A percentile compares a stretch with the other conserved stretches of the same genome.
Evolutionary conservation across 1,140 invertebrate species (phyloP).

Genomic region (Pseudomyrmex cubaensis): DNA sequence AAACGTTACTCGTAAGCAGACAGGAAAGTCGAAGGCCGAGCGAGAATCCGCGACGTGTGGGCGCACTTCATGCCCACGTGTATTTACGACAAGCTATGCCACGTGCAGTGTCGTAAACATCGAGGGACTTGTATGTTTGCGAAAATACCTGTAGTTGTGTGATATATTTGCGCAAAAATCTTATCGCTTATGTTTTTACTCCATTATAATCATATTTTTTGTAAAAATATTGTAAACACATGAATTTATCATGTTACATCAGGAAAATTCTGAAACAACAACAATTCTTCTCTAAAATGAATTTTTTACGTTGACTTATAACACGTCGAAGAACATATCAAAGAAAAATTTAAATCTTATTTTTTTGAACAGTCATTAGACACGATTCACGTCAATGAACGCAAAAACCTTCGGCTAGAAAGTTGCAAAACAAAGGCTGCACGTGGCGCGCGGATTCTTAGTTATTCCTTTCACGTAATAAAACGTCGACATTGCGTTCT

Average conservation of each 20-base stretch:
- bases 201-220: no score
- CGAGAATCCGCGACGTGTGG: slow-evolving; percentile 68
- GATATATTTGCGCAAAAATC: not conserved
- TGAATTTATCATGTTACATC: not conserved
- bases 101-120: slow-evolving; percentile 55
- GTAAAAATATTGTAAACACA: not conserved
- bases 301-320: not conserved
- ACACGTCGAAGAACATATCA: not conserved
- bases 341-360: slow-evolving; percentile 2
- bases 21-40: slow-evolving; percentile 66
- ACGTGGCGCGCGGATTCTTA: not conserved
- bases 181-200: no score
- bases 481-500: slow-evolving; percentile 18
- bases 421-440: slow-evolving; percentile 43
- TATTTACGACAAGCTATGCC: slow-evolving; percentile 38
- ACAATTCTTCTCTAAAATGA: not conserved
- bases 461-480: slow-evolving; percentile 18
- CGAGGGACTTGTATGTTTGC: not conserved
- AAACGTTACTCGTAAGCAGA: slow-evolving; percentile 15
- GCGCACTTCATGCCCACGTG: slow-evolving; percentile 68
- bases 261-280: not conserved
- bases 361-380: not conserved
- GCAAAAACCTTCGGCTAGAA: not conserved
- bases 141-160: not conserved
- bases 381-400: slow-evolving; percentile 21